Evolutionary conservation across 1,140 invertebrate genomes (phyloP).

Genomic region (Drosophila nikananu): DNA sequence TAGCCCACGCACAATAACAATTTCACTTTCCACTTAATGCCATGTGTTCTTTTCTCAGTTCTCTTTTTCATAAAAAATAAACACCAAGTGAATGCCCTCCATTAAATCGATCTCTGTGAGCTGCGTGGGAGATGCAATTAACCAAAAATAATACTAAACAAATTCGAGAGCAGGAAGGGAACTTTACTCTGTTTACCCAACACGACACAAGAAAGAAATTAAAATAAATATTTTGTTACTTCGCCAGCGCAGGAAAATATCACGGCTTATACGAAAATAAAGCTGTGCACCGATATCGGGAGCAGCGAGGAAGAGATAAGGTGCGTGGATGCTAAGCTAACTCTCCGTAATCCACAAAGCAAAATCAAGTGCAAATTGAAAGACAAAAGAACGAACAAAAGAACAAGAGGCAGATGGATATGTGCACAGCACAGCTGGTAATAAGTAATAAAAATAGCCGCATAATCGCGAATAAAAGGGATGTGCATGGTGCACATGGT

Average conservation of each 20-base stretch:
- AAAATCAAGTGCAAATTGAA: constrained; percentile 47
- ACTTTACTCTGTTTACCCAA: constrained; percentile 14
- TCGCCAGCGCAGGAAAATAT: neutral
- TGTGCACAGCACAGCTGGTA: constrained; percentile 10
- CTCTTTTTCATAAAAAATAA: neutral
- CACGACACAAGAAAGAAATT: constrained; percentile 23
- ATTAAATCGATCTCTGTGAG: constrained; percentile 10
- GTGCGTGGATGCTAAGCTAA: constrained; percentile 43
- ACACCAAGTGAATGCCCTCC: constrained; percentile 5
- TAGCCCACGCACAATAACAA: constrained; percentile 11
- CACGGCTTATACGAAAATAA: constrained; percentile 1
- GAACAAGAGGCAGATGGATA: constrained; percentile 16
- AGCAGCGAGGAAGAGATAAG: constrained; percentile 41
- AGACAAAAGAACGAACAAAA: constrained; percentile 43
- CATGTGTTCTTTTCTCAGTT: constrained; percentile 22
- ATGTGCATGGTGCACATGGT: constrained; percentile 1
- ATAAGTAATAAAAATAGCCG: constrained; percentile 52
- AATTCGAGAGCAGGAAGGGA: neutral
- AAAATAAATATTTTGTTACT: constrained; percentile 3
- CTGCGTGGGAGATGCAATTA: constrained; percentile 46
- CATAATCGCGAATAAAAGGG: constrained; percentile 54
- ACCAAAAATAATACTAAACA: constrained; percentile 33
- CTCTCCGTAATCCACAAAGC: neutral
- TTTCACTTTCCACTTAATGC: constrained; percentile 15
- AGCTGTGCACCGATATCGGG: constrained; percentile 13